Base-by-base conservation (phyloP, 2,888 invertebrate species). In the Phengaris arion region DNA sequence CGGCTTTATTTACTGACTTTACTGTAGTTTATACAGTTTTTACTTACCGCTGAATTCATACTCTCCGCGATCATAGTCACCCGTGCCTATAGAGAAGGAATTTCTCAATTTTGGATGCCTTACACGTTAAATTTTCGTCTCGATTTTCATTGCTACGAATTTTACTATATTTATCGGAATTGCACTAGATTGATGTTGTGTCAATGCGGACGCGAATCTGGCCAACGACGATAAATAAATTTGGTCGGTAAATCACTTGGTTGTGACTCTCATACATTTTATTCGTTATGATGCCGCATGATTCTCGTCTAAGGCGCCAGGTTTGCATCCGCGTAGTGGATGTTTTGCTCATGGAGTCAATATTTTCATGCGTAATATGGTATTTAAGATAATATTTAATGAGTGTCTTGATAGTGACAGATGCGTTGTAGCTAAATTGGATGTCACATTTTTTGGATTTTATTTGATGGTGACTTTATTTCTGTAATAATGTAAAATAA, bases 171-270 rank as follows among this genome's bases (percentile, higher is more conserved):
- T 80, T 84, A 79, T 82, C 79, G 81, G 80, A 86, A 83, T 85
- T 85, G 86, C 85, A 86, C 84, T 84, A 86, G 83, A 80, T 87
- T 79, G 82, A 84, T 86, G 86, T 87, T 80, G 80, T 83, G 81
- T 78, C 78, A 77, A 77, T 81, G 83, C 82, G 85, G 81, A 81
- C 79, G 12, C 75, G 78, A 70, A 69, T 69, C n/a, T 59, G 2
- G 54, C 9, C 35, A 35, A 35, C 35, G 35, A 35, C 35, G 35
- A 35, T 35, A 3, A 35, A 35, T 35, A 35, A 3, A 3, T 35
- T 35, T 35, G 2, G 0, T 35, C 35, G 4, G 35, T 35, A 35
- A 35, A 35, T 35, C 35, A 35, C 35, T 2, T 35, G 35, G 35
- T n/a, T n/a, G n/a, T 35, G 3, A 1, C 35, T 35, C 35, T 4